Evolutionary conservation across 2,797 vertebrate genomes (phyloP), one percentile per base, ranked within the genome.

Genomic region (Geotrypetes seraphini): DNA sequence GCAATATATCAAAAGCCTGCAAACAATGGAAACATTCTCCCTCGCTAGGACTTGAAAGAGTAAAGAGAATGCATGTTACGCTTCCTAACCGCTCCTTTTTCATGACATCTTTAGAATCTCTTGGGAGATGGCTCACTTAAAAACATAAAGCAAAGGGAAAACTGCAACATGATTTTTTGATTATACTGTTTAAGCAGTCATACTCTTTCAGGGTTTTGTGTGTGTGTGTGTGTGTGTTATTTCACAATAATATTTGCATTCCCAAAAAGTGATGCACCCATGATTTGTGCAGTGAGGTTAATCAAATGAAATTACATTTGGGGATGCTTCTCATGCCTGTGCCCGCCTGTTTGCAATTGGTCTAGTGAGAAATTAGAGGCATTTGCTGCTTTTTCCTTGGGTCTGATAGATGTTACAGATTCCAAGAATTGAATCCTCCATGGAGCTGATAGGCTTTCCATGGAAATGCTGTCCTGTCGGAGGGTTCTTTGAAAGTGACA

Each of bases 101-200:
- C 64, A 63, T 65, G 65, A 50, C 36, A 53, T 37, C 53, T 61
- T 60, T 53, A 66, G 60, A 60, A 43, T 53, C 29, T 73, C 55
- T 75, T 70, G 61, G 50, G 74, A 67, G 69, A 66, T 51, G 0
- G 1, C 9, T 36, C 53, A 47, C 60, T 78, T 52, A 60, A 66
- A n/a, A 63, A 70, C 63, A 53, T 48, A 54, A 61, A 63, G 56
- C 64, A 53, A 53, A 43, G 28, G 42, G 48, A 52, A 60, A 71
- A 57, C 23, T 7, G 40, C 69, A 61, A 69, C 70, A 69, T 61
- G 27, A 56, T 52, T 61, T 69, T 74, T 70, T 62, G 69, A 73
- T 80, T 76, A 75, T 71, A n/a, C n/a, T n/a, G n/a, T n/a, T n/a
- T n/a, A 62, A 63, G 58, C 65, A 69, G 52, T 50, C 63, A 64